Base-by-base conservation (phyloP, 1,140 invertebrate species). In the Chelonus insularis region DNA sequence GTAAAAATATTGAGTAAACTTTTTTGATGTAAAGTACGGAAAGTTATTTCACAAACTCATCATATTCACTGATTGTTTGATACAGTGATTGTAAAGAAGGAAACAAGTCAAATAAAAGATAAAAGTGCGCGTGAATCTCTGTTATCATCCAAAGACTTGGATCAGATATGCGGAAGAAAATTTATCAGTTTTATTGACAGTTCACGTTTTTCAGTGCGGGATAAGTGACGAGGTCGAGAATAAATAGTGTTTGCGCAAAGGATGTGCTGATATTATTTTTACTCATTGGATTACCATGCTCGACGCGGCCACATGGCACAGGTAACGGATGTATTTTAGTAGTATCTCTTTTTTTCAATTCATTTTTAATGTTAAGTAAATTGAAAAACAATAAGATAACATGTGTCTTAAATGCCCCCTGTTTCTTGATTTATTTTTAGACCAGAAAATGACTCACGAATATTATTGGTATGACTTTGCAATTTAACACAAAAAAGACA, bases 241-340 rank as follows among this genome's bases (percentile, higher is more conserved):
- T 16, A 16, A 16, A 8, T 16, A 39, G 37, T 39, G 11, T 39
- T 7, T 25, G 45, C 34, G 12, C 21, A 34, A 34, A 48, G 36
- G 29, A 50, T 29, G 57, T n/a, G 47, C 34, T 36, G 16, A 51
- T 23, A 39, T 39, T 34, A 7, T 8, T 9, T n/a, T 4, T 29
- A 21, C 47, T 64, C 62, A 72, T 64, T 65, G 69, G 72, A 75
- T 74, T 76, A 76, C 73, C 69, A 76, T 76, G 74, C 73, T 76
- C 67, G 68, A 72, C 66, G 69, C 72, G 66, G 71, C 68, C 68
- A 72, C 72, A 65, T 72, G 68, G 71, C 59, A 47, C 68, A 75
- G 74, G 74, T 76, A 76, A n/a, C n/a, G n/a, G n/a, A n/a, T n/a
- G n/a, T n/a, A 70, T 34, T 43, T 16, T 36, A 21, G 14, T 32